Evolutionary conservation across 2,888 invertebrate species (phyloP).

Genomic region (Coronaproctus castanopsis): DNA sequence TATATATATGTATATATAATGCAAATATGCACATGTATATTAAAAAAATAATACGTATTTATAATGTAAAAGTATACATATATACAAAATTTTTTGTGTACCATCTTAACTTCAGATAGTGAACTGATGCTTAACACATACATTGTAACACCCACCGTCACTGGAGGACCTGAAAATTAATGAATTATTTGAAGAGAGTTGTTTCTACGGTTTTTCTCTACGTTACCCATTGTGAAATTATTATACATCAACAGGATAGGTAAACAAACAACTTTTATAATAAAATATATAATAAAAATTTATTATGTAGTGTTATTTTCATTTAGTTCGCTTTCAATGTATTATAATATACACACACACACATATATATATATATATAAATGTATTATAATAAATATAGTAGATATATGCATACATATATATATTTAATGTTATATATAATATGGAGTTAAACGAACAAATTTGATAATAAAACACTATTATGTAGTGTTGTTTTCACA

Average conservation of each 20-base stretch:
- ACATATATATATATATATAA: background rate
- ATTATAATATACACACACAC: background rate
- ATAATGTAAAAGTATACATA: no score
- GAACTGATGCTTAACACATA: slow-evolving; percentile 38
- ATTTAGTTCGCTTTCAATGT: no score
- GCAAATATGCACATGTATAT: no score
- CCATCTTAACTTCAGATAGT: slow-evolving; percentile 39
- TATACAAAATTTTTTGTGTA: no score
- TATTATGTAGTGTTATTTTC: no score
- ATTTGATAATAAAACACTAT: no score
- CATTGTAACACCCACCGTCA: slow-evolving; percentile 37
- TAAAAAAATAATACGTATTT: no score
- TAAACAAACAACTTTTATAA: background rate
- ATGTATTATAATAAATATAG: no score
- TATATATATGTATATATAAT: no score
- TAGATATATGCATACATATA: background rate
- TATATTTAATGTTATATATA: background rate
- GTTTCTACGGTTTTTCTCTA: background rate
- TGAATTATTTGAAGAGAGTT: background rate
- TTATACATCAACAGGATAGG: background rate
- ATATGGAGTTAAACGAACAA: no score
- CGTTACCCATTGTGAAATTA: background rate
- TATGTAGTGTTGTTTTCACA: no score
- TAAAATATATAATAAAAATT: no score
- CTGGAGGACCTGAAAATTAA: slow-evolving; percentile 30